Percentiles rank a stretch among this genome's conserved stretches.
Evolutionary conservation across 2,113 vertebrate genomes (phyloP).

Genomic region (Gallinago undulata): DNA sequence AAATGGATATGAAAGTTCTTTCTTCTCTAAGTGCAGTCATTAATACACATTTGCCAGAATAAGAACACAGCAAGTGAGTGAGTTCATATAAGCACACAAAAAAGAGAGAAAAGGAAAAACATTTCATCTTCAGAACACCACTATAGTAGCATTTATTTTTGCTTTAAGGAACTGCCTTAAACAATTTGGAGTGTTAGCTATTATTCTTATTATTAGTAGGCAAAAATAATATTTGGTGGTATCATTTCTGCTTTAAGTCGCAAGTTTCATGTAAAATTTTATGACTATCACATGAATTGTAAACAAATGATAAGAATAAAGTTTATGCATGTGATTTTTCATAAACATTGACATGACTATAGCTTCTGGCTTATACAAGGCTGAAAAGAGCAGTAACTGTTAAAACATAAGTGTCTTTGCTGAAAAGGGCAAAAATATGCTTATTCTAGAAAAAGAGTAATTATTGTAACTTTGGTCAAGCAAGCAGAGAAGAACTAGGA

Average conservation of each 20-base stretch:
- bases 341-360: neutral
- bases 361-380: neutral
- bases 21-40: neutral
- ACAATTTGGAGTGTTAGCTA: neutral
- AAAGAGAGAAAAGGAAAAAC: neutral
- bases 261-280: neutral
- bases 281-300: neutral
- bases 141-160: neutral
- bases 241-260: neutral
- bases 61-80: neutral
- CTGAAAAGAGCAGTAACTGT: conserved; percentile 19
- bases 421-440: conserved; percentile 44
- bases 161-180: neutral
- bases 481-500: conserved; percentile 25
- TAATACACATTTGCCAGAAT: neutral
- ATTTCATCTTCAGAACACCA: neutral
- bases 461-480: conserved; percentile 17
- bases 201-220: neutral
- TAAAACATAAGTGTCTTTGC: conserved; percentile 22
- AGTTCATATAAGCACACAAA: neutral
- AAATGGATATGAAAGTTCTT: neutral
- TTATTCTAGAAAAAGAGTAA: conserved; percentile 48
- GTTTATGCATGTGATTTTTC: neutral
- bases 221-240: neutral
- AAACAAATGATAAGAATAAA: neutral